A percentile compares a stretch with the other conserved stretches of the same genome.
These are phyloP conservation scores for Sinelater perroti DNA, from an alignment of 2,888 invertebrate genomes.

Conservation along the genomic window DNA sequence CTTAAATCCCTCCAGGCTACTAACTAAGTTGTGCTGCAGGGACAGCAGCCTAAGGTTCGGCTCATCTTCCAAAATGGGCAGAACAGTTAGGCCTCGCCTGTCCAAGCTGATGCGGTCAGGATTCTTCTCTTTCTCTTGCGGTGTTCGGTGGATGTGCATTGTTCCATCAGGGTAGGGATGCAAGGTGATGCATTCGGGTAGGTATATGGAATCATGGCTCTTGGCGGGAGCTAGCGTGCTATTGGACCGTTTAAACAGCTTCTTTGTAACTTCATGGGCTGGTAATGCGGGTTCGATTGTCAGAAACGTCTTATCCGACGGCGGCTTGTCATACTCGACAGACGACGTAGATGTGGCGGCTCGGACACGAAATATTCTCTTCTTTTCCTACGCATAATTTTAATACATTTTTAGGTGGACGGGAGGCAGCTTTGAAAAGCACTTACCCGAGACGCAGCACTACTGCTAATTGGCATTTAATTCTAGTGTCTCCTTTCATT, in stretches of 20 bases:
- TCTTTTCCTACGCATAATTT: conserved; percentile 53
- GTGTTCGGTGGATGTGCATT: conserved; percentile 74
- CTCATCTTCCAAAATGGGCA: conserved; percentile 85
- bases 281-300: conserved; percentile 58
- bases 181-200: conserved; percentile 57
- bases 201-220: conserved; percentile 40
- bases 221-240: conserved; percentile 59
- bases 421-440: neutral
- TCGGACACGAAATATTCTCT: conserved; percentile 48
- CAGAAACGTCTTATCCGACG: conserved; percentile 52
- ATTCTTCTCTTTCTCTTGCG: conserved; percentile 81
- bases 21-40: conserved; percentile 91
- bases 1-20: conserved; percentile 71
- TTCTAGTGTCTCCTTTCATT: conserved; percentile 33
- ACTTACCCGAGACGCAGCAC: conserved; percentile 57
- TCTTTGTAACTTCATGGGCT: conserved; percentile 45
- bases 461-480: conserved; percentile 61
- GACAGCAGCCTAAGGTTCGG: conserved; percentile 84
- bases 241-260: conserved; percentile 61
- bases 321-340: conserved; percentile 33
- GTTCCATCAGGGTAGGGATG: conserved; percentile 72
- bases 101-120: conserved; percentile 91
- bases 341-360: conserved; percentile 59
- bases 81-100: conserved; percentile 80
- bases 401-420: conserved; percentile 5